phyloP scores from a whole-genome alignment of 2,797 vertebrate species.

The Simalia tracyae region DNA sequence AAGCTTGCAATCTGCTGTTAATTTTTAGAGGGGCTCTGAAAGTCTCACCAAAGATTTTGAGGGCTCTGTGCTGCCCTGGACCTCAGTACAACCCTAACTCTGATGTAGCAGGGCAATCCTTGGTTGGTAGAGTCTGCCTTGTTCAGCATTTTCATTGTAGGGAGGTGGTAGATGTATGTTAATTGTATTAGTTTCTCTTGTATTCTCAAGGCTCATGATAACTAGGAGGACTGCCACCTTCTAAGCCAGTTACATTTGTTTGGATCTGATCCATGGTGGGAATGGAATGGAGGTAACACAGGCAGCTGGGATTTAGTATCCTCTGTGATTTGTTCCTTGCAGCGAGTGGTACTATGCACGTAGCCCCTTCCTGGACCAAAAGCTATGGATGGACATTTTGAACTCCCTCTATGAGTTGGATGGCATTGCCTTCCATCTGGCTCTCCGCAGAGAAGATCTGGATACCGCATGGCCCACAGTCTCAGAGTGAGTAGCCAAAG shows the following conservation, averaged over 20 bases:
- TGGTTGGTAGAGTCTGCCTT: background rate
- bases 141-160: background rate
- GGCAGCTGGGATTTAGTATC: background rate
- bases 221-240: background rate
- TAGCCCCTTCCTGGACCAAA: constrained; percentile 71
- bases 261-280: background rate
- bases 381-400: constrained; percentile 63
- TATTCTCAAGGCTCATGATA: background rate
- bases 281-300: background rate
- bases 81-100: background rate
- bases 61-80: background rate
- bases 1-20: too few species aligned
- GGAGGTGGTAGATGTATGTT: too few species aligned
- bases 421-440: constrained; percentile 67
- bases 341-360: constrained; percentile 75
- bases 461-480: constrained; percentile 75
- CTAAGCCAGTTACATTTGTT: background rate
- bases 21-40: background rate
- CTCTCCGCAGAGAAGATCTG: constrained; percentile 64
- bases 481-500: constrained; percentile 63
- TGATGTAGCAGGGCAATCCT: background rate
- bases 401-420: constrained; percentile 72
- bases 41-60: background rate
- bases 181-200: background rate
- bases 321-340: constrained; percentile 34